Conservation (phyloP, 2,888 invertebrate species). For the Micoletzkya japonica region DNA sequence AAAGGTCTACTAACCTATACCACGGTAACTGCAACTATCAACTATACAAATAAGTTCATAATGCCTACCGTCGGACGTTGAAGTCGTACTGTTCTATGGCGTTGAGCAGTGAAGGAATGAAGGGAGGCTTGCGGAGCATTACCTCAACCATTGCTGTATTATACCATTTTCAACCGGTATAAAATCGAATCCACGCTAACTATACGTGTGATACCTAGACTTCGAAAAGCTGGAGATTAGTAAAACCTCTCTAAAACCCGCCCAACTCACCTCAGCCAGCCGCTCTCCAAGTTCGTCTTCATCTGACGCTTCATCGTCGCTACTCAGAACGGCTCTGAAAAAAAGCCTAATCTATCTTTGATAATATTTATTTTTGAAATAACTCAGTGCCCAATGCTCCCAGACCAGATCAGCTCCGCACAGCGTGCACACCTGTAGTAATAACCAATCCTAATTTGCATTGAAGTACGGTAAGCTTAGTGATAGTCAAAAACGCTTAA, state of each 20-base stretch:
- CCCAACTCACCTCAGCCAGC: slow-evolving; percentile 66
- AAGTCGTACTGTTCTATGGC: slow-evolving; percentile 55
- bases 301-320: slow-evolving; percentile 65
- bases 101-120: slow-evolving; percentile 51
- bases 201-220: neutral
- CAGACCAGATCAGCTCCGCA: too few species aligned
- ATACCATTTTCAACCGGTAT: slow-evolving; percentile 1
- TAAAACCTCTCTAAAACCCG: too few species aligned
- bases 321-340: slow-evolving; percentile 73
- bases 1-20: neutral
- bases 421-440: too few species aligned
- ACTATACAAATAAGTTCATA: neutral
- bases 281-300: slow-evolving; percentile 66
- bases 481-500: too few species aligned
- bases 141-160: slow-evolving; percentile 21
- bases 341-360: neutral
- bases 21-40: neutral
- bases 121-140: slow-evolving; percentile 42
- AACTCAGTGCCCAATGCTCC: neutral
- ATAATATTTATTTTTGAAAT: neutral
- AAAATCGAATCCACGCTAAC: neutral
- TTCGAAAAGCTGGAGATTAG: too few species aligned
- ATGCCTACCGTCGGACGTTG: slow-evolving; percentile 47
- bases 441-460: too few species aligned
- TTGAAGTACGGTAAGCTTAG: too few species aligned